Evolutionary conservation across 2,797 vertebrate species (phyloP).

Genomic region (Atherinosoma microstoma): DNA sequence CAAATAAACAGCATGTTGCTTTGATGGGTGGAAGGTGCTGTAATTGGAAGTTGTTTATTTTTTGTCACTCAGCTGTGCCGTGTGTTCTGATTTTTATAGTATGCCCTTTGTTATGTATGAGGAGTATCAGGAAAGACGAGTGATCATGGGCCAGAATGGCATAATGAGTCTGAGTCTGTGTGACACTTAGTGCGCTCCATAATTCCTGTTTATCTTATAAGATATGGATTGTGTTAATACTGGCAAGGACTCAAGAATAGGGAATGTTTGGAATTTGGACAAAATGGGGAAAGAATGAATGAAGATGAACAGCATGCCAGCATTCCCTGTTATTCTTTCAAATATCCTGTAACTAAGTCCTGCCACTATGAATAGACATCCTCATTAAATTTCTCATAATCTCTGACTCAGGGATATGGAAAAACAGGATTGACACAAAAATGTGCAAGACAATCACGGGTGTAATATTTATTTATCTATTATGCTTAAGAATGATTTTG

Average conservation of each 20-base stretch:
- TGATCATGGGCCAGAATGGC: conserved; percentile 3
- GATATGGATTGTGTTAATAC: neutral
- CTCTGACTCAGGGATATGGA: neutral
- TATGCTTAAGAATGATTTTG: neutral
- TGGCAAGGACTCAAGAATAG: neutral
- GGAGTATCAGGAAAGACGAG: conserved; percentile 3
- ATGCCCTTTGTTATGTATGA: conserved; percentile 12
- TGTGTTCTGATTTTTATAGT: conserved; percentile 9
- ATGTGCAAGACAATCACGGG: conserved; percentile 4
- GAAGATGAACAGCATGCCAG: neutral
- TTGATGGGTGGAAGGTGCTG: neutral
- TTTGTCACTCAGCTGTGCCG: conserved; percentile 5
- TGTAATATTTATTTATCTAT: conserved; percentile 5
- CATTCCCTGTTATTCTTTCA: neutral
- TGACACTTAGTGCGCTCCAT: neutral
- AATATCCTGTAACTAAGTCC: neutral
- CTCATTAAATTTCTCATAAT: conserved; percentile 10
- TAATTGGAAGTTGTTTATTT: conserved; percentile 13
- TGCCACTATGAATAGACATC: neutral
- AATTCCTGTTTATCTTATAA: conserved; percentile 11
- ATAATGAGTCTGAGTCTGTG: conserved; percentile 7
- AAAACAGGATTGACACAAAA: neutral
- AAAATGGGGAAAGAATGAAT: neutral
- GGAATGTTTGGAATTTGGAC: conserved; percentile 7
- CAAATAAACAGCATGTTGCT: conserved; percentile 41